These are phyloP conservation scores for Iselma pallidipennis DNA, from an alignment of 2,888 invertebrate genomes.

Conservation along the genomic window DNA sequence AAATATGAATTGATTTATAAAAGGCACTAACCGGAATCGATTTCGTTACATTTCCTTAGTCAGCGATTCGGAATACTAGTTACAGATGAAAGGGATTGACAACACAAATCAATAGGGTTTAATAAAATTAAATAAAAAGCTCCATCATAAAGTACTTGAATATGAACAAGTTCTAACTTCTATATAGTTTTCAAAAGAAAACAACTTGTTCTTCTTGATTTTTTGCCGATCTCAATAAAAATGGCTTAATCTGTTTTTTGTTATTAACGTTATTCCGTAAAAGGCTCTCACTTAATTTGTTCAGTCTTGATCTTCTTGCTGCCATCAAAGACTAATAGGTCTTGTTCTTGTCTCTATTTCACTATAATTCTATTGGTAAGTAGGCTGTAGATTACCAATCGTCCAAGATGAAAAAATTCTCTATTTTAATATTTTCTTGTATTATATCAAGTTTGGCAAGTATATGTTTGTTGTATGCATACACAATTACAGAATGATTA, in stretches of 20 bases:
- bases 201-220: too few species aligned
- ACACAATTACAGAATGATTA: conserved; percentile 18
- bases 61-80: background rate
- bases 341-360: background rate
- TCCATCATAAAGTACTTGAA: too few species aligned
- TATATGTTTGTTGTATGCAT: conserved; percentile 11
- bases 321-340: background rate
- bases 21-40: background rate
- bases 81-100: too few species aligned
- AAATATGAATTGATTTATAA: background rate
- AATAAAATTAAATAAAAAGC: too few species aligned
- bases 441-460: background rate
- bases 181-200: too few species aligned
- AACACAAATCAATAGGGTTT: too few species aligned
- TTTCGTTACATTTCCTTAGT: background rate
- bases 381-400: background rate
- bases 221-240: too few species aligned
- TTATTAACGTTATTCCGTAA: background rate
- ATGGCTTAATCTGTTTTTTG: background rate
- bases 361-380: background rate
- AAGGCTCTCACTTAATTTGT: background rate
- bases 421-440: background rate
- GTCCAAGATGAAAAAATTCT: background rate
- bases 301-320: background rate
- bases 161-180: too few species aligned